Evolutionary conservation across 2,888 invertebrate genomes (phyloP), one percentile per base, ranked within the genome.

Genomic region (Odontocolon sp.): DNA sequence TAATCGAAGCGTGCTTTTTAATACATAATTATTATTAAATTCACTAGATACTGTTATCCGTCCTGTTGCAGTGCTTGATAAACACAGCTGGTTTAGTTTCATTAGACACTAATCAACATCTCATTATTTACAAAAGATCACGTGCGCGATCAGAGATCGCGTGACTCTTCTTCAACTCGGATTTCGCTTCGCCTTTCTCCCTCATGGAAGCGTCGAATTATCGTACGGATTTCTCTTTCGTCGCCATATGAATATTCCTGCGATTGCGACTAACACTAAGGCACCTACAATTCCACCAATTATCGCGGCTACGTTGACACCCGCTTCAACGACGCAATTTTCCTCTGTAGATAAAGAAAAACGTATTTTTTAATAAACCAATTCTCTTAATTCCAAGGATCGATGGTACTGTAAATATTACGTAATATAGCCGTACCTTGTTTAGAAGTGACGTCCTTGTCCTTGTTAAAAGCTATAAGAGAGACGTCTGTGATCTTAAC

Each of bases 401-500:
- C n/a, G n/a, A n/a, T n/a, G n/a, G n/a, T n/a, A 6, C 5, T 9
- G 9, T 21, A 45, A 45, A 45, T 9, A 8, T 2, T 69, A 8
- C 1, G 6, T n/a, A 36, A 31, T 40, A 8, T 23, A 1, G 38
- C 9, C 36, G 68, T 73, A 86, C 87, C 85, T 71, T 66, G 47
- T 59, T 45, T 81, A 4, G 56, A 28, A 1, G 78, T 54, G 1
- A 81, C 1, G 18, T 66, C 56, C 0, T 31, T 2, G 0, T 79
- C 70, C 1, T 38, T 38, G 47, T 85, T 86, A 68, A 83, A 86
- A 4, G 83, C 81, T 11, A 85, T 85, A 8, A 87, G 36, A 1
- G 76, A 50, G 2, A 84, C 78, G 9, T 84, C 36, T 3, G 21
- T 73, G 26, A 87, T 80, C 4, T 52, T 63, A 2, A 84, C 26